Evolutionary conservation across 2,888 invertebrate species (phyloP), one percentile per base, ranked within the genome.

Genomic region (Sminthurinus aureus): DNA sequence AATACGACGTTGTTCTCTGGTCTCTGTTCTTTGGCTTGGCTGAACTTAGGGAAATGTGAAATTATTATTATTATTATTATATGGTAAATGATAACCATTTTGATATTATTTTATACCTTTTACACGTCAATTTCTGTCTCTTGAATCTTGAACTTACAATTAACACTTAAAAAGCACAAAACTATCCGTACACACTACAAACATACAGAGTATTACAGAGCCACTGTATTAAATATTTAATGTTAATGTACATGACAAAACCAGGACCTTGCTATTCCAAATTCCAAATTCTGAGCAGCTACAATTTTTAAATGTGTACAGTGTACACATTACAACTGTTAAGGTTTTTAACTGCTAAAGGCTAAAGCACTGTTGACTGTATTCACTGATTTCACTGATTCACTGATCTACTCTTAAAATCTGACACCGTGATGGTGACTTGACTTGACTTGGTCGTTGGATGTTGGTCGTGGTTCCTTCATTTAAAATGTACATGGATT

Each of bases 391-490:
- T 58, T 38, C 38, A 38, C 58, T 58, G 58, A 58, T 58, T 79
- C 69, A 79, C 79, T 67, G 79, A 79, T 79, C 79, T 38, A 80
- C 71, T 71, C 51, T 38, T 73, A 51, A 38, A 38, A 71, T 80
- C 80, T 79, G n/a, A n/a, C 71, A 26, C 66, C 26, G 64, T 22
- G 64, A 38, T 79, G 75, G 50, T 18, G 50, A 67, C 4, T 20
- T 6, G 38, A 38, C 3, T 4, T 38, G 38, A 6, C 38, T n/a
- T 64, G 64, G 15, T n/a, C 22, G 22, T 69, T n/a, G 3, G 67
- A 15, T 58, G 64, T 64, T 64, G 2, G 64, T 64, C 64, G 75
- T 58, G 77, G 77, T 77, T 77, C 64, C 77, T 77, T 77, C 22
- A 58, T 58, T 58, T 58, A 52, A 38, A 38, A 38, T 38, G 6